Conservation (phyloP, 2,888 invertebrate species). For the Argyra leucocephala region DNA sequence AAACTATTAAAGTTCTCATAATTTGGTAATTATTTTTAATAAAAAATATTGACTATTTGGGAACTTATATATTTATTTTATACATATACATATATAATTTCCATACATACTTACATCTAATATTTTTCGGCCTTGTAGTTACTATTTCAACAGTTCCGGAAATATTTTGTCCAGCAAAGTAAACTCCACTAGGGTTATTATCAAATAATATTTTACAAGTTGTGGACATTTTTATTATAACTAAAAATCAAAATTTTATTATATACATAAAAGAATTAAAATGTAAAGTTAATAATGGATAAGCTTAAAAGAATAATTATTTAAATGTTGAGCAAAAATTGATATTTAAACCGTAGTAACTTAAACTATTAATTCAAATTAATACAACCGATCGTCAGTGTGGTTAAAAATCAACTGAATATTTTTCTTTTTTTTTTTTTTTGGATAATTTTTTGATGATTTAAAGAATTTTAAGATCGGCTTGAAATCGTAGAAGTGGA, state of each 20-base stretch:
- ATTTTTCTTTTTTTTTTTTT: no score
- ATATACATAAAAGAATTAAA: not conserved
- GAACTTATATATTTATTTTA: not conserved
- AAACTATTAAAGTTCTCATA: no score
- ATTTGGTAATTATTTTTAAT: not conserved
- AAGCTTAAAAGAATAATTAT: no score
- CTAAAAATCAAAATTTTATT: constrained; percentile 2
- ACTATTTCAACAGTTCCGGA: constrained; percentile 38
- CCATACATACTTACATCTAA: constrained; percentile 35
- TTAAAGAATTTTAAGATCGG: no score
- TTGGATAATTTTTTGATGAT: no score
- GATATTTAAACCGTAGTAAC: no score
- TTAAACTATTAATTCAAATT: no score
- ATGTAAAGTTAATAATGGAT: no score
- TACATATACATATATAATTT: not conserved
- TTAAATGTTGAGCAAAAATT: no score
- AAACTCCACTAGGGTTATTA: constrained; percentile 36
- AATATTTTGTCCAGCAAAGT: constrained; percentile 39
- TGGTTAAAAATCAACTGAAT: no score
- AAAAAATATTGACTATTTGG: not conserved
- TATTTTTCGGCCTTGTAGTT: constrained; percentile 39
- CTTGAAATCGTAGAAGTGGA: no score
- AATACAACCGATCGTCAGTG: no score
- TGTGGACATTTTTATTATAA: constrained; percentile 32
- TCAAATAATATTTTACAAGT: constrained; percentile 39